Evolutionary conservation across 2,797 vertebrate species (phyloP), one percentile per base, ranked within the genome.

Genomic region (Liasis olivaceus): DNA sequence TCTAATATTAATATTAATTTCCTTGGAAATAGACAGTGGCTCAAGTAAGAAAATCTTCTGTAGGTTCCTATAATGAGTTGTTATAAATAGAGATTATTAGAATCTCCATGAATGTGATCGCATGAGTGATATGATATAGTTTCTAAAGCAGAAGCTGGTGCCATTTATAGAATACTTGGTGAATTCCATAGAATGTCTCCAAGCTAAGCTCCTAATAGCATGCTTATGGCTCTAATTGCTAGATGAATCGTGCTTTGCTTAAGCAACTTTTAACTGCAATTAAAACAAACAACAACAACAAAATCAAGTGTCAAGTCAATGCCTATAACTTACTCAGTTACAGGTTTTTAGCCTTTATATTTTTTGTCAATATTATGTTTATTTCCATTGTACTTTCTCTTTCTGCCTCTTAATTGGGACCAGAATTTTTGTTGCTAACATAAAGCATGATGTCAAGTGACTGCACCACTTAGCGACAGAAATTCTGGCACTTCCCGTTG

Each of bases 1-100:
- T 85, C 66, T 90, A 90, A 31, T 88, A 85, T 58, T 5, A 90
- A 5, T 1, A 36, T 22, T 58, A 1, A 0, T 91, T 95, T 95
- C 90, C 86, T 60, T 91, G 84, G 85, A 92, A 92, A 15, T 24
- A 91, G 91, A 91, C 66, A 93, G 72, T 59, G 2, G 13, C 22
- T 93, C 89, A 63, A 42, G 85, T 14, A 62, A 47, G 62, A 60
- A 90, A 63, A 42, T 92, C 42, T 87, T 77, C 47, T 28, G 51
- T 26, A 56, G 85, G 22, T 58, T 2, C 42, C 12, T 77, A 63
- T 63, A 64, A 86, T 63, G 36, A n/a, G 26, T 58, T 64, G 28
- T 69, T 92, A 63, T 47, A 28, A 60, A 90, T 2, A 63, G 14
- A 77, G 22, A 63, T 63, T 54, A 26, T 77, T 62, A 36, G 63